Percentiles rank a stretch among this genome's conserved stretches.
phyloP scores from a whole-genome alignment of 53 echinoderm and acorn worm genomes.

The Hippasteria phrygiana region DNA sequence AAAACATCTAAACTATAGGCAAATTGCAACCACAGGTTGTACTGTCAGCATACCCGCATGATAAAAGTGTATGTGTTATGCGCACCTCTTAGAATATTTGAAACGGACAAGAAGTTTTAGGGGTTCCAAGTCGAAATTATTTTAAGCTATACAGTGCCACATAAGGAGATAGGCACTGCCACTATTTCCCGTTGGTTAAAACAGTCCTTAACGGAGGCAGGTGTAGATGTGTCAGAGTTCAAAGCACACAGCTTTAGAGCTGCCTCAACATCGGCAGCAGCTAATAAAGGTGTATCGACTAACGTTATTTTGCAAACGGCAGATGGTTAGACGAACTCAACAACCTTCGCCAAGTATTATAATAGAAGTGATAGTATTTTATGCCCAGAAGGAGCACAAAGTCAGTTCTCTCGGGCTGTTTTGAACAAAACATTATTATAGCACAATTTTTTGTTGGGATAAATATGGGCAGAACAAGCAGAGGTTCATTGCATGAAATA shows the following conservation, averaged over 20 bases:
- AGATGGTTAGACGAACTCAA: background rate
- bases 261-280: constrained; percentile 9
- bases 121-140: background rate
- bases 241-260: background rate
- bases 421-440: background rate
- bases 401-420: background rate
- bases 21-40: background rate
- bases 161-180: background rate
- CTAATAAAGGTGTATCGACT: background rate
- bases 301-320: background rate
- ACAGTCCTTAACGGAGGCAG: background rate
- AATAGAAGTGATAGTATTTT: background rate
- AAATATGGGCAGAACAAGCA: too few species aligned
- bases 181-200: constrained; percentile 23
- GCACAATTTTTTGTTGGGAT: too few species aligned
- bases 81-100: background rate
- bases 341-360: constrained; percentile 6
- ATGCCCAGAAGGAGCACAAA: background rate
- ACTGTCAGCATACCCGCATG: background rate
- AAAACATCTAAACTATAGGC: background rate
- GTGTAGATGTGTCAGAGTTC: background rate
- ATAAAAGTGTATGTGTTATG: background rate
- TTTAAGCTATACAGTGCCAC: background rate
- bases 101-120: background rate
- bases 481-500: too few species aligned